Evolutionary conservation across 1,140 invertebrate species (phyloP).

Genomic region (Akabosia matsudoensis): DNA sequence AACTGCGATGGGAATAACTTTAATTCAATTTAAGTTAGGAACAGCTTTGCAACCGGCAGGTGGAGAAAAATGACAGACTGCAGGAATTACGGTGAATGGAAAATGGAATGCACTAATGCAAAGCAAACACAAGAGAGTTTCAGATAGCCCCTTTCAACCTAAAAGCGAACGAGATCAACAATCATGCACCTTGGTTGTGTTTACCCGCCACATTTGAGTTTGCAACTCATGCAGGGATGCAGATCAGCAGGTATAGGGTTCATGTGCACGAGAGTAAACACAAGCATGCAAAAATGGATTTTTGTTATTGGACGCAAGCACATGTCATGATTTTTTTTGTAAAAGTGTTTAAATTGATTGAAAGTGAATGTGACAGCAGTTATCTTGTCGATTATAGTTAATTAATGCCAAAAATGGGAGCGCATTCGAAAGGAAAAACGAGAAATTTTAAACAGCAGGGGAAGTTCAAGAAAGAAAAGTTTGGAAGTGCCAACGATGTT

Average conservation of each 20-base stretch:
- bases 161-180: not conserved
- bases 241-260: not conserved
- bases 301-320: no score
- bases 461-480: not conserved
- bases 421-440: not conserved
- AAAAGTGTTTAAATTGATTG: no score
- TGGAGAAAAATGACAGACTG: not conserved
- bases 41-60: slow-evolving; percentile 10
- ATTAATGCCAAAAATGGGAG: no score
- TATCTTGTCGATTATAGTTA: not conserved
- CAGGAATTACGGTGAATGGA: not conserved
- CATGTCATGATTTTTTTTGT: no score
- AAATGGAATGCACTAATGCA: no score
- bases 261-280: no score
- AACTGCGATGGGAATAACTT: no score
- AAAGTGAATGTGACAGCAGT: not conserved
- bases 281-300: no score
- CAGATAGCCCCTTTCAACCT: no score
- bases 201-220: not conserved
- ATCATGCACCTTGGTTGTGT: no score
- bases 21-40: no score
- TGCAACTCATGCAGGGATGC: slow-evolving; percentile 2
- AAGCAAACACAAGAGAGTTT: no score
- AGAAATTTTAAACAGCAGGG: not conserved
- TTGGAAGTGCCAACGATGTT: not conserved